Conservation (phyloP, 1,140 invertebrate species). For the Orussus abietinus region DNA sequence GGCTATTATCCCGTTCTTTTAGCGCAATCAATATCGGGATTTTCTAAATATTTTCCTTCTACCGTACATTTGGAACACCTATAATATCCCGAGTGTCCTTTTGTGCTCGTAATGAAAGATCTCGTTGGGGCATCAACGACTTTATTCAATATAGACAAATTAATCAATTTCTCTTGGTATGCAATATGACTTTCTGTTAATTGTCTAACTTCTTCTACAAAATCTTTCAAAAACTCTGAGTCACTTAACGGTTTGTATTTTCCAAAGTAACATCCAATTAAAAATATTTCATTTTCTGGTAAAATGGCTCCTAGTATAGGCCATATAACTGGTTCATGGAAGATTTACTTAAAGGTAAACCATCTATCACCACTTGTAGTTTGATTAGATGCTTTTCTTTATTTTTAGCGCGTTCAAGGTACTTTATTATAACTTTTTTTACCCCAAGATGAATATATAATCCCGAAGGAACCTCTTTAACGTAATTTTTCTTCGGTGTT, state of each 20-base stretch:
- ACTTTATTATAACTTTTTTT: not conserved
- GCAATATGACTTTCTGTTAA: constrained; percentile 13
- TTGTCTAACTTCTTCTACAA: constrained; percentile 14
- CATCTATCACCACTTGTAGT: constrained; percentile 8
- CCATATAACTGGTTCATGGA: constrained; percentile 16
- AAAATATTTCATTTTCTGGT: constrained; percentile 3
- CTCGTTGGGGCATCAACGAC: constrained; percentile 26
- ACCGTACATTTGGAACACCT: constrained; percentile 22
- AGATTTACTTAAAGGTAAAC: constrained; percentile 5
- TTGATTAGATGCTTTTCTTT: not conserved
- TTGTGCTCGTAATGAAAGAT: constrained; percentile 22
- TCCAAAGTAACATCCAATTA: constrained; percentile 18
- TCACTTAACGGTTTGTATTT: constrained; percentile 11
- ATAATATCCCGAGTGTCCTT: constrained; percentile 20
- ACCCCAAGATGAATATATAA: constrained; percentile 10
- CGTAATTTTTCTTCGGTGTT: too few species aligned
- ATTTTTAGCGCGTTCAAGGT: too few species aligned
- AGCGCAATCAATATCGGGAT: constrained; percentile 2
- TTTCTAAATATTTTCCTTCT: constrained; percentile 3
- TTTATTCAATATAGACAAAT: constrained; percentile 15
- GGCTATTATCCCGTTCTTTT: constrained; percentile 12
- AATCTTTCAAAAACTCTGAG: constrained; percentile 14
- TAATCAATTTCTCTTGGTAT: constrained; percentile 6
- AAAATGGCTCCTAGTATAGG: constrained; percentile 16
- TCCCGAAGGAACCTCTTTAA: too few species aligned